Conservation (phyloP, 2,113 vertebrate species). For the Oryzias curvinotus region DNA sequence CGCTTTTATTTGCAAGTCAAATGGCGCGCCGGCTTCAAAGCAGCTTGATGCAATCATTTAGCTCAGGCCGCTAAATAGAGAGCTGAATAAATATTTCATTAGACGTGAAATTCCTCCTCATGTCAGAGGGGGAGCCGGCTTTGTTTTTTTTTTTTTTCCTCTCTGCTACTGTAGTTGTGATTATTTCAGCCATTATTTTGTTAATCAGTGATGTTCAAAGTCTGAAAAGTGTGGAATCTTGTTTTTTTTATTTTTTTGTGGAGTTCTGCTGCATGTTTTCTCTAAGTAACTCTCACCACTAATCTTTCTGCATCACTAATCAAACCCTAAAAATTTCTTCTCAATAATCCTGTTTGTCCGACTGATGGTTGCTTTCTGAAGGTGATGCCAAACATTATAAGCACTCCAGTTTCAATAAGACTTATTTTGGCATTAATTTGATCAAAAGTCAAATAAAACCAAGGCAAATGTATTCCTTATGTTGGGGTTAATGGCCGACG, state of each 20-base stretch:
- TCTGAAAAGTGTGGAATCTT: background rate
- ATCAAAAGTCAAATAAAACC: too few species aligned
- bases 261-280: constrained; percentile 39
- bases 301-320: constrained; percentile 26
- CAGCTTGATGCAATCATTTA: constrained; percentile 82
- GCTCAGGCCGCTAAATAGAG: constrained; percentile 62
- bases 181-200: constrained; percentile 41
- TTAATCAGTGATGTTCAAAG: constrained; percentile 37
- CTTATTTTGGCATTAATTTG: too few species aligned
- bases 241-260: constrained; percentile 15
- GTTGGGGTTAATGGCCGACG: too few species aligned
- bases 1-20: constrained; percentile 83
- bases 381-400: constrained; percentile 27
- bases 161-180: constrained; percentile 27
- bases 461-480: too few species aligned
- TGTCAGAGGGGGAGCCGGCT: constrained; percentile 17
- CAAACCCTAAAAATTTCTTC: background rate
- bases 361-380: constrained; percentile 30
- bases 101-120: constrained; percentile 51
- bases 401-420: background rate
- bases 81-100: constrained; percentile 74
- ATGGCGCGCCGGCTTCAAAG: constrained; percentile 71
- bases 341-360: background rate
- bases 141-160: constrained; percentile 15
- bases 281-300: background rate